Conservation (phyloP, 2,888 invertebrate species). For the Ochropacha duplaris region DNA sequence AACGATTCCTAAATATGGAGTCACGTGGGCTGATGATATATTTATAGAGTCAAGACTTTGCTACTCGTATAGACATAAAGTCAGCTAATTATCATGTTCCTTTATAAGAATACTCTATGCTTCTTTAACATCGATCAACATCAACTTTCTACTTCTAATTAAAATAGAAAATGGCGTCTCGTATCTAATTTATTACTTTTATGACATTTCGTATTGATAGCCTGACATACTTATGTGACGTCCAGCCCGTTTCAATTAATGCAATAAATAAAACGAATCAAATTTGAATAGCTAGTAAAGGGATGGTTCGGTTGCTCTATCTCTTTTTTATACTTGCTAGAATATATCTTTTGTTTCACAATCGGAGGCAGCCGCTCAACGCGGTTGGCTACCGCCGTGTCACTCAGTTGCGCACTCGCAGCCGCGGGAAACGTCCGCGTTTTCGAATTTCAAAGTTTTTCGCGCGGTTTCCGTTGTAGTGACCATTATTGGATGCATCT, state of each 20-base stretch:
- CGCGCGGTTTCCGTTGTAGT: slow-evolving; percentile 45
- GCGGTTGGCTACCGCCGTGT: slow-evolving; percentile 57
- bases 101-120: background rate
- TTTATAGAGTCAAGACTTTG: background rate
- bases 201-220: slow-evolving; percentile 37
- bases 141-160: slow-evolving; percentile 34
- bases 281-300: slow-evolving; percentile 47
- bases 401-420: slow-evolving; percentile 75
- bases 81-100: background rate
- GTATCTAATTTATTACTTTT: slow-evolving; percentile 34
- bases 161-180: slow-evolving; percentile 16
- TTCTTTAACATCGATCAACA: slow-evolving; percentile 19
- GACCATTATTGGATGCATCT: slow-evolving; percentile 32
- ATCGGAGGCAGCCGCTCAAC: slow-evolving; percentile 29
- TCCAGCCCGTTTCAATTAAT: slow-evolving; percentile 53
- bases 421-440: slow-evolving; percentile 59
- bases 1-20: background rate
- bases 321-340: slow-evolving; percentile 26
- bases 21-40: slow-evolving; percentile 2
- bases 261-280: slow-evolving; percentile 40
- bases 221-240: slow-evolving; percentile 43
- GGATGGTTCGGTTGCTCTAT: slow-evolving; percentile 49
- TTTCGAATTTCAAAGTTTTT: slow-evolving; percentile 54
- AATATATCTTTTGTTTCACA: slow-evolving; percentile 43
- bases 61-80: background rate